Evolutionary conservation across 92 coral and sea anemone species (phyloP).

Genomic region (Porites lobata): DNA sequence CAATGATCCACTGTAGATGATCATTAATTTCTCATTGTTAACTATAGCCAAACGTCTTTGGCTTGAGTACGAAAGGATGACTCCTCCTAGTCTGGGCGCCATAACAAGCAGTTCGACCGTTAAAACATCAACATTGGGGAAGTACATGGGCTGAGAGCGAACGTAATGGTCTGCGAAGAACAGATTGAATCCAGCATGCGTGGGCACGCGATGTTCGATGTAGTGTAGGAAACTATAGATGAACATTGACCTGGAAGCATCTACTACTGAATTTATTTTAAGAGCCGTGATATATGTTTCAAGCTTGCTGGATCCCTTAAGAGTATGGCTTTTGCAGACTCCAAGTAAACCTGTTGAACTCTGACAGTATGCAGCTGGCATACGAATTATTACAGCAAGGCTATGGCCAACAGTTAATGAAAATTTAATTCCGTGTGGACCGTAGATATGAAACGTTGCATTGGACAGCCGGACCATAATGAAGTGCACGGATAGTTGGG

Average conservation of each 20-base stretch:
- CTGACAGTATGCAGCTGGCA: conserved; percentile 73
- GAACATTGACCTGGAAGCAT: conserved; percentile 70
- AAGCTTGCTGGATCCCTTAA: conserved; percentile 70
- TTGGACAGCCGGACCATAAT: conserved; percentile 86
- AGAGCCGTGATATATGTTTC: conserved; percentile 58
- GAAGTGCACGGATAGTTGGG: conserved; percentile 73
- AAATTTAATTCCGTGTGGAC: conserved; percentile 82
- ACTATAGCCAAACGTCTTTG: conserved; percentile 74
- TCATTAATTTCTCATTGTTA: conserved; percentile 72
- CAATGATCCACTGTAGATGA: conserved; percentile 67
- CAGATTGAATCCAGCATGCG: conserved; percentile 90
- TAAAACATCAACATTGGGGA: conserved; percentile 72
- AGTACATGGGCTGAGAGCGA: conserved; percentile 75
- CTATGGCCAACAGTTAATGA: conserved; percentile 85
- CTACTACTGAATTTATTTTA: conserved; percentile 61
- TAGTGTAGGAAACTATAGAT: conserved; percentile 65
- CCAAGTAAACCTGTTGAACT: conserved; percentile 96
- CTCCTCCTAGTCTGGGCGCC: conserved; percentile 82
- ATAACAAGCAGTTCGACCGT: conserved; percentile 91
- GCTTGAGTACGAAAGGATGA: conserved; percentile 81
- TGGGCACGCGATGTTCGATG: conserved; percentile 75
- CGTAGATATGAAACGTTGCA: conserved; percentile 77
- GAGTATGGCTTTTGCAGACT: conserved; percentile 66
- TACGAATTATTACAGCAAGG: conserved; percentile 72
- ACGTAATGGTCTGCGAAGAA: conserved; percentile 85